Evolutionary conservation across 2,888 invertebrate genomes (phyloP), one percentile per base, ranked within the genome.

Genomic region (Bursaphelenchus okinawaensis): DNA sequence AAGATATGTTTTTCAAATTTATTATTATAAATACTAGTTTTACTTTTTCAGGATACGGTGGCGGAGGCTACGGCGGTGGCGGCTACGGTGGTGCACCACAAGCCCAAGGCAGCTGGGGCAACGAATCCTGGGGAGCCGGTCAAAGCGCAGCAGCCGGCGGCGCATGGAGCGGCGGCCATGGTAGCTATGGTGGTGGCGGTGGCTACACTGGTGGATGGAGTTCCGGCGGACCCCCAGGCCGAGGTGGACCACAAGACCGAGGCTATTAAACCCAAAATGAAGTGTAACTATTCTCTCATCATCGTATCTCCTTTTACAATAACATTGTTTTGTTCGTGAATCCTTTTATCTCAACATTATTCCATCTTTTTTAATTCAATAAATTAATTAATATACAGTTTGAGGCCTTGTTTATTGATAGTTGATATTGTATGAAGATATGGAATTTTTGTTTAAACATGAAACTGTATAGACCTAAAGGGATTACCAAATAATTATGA

Each of bases 151-250:
- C 19, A 20, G 56, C 31, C 54, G n/a, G 24, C 12, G 65, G 66
- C 16, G 31, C 54, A 28, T 54, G 65, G 27, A 19, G 63, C 26
- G 65, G 65, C 52, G 65, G 65, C n/a, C 57, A 40, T 4, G 40
- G 40, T n/a, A n/a, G 16, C 2, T 40, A 40, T 4, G 40, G 40
- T 4, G 40, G 40, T n/a, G 20, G 8, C 23, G 66, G 63, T 27
- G 66, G 66, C 1, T 55, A 63, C 51, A 56, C 51, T 24, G 63
- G 62, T 40, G 63, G 63, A 24, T 54, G 52, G 52, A 62, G 65
- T 7, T 20, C 54, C 12, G 24, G 54, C 54, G 54, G 54, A 9
- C 54, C 54, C 12, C 54, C 54, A 23, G 54, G n/a, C 6, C 54
- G 24, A 3, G 54, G 54, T 6, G 54, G 54, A 3, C n/a, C n/a